These are phyloP conservation scores for Meteorus cinctellus DNA, from an alignment of 2,888 invertebrate species.

Conservation along the genomic window DNA sequence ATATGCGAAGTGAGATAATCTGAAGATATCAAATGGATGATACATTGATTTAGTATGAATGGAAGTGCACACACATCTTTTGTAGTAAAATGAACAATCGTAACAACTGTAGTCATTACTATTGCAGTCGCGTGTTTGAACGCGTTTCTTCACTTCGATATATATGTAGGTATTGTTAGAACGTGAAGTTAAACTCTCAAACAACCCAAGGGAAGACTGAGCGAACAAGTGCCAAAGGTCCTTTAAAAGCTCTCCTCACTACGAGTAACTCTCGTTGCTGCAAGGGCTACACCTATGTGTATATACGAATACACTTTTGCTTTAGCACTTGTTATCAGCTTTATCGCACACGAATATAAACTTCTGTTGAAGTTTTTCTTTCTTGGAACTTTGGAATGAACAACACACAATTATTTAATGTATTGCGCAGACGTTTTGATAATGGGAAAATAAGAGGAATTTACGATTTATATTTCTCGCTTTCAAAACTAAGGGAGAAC, in stretches of 20 bases:
- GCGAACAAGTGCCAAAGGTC: conserved; percentile 36
- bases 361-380: background rate
- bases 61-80: background rate
- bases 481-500: no score
- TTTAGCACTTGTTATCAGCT: conserved; percentile 33
- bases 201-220: conserved; percentile 31
- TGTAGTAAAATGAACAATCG: conserved; percentile 7
- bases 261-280: conserved; percentile 36
- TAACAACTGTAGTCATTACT: background rate
- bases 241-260: conserved; percentile 39
- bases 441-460: background rate
- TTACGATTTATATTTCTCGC: no score
- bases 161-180: background rate
- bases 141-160: conserved; percentile 1
- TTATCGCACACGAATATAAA: conserved; percentile 33
- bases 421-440: background rate
- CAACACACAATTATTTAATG: conserved; percentile 2
- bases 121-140: conserved; percentile 1
- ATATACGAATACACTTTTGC: background rate
- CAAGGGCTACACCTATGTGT: background rate
- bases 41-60: background rate
- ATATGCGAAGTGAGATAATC: no score
- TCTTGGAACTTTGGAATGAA: background rate
- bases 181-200: conserved; percentile 20
- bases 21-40: no score